Percentiles rank a stretch among this genome's conserved stretches.
These are phyloP conservation scores for Cryptus armator DNA, from an alignment of 2,888 invertebrate species.

Conservation along the genomic window DNA sequence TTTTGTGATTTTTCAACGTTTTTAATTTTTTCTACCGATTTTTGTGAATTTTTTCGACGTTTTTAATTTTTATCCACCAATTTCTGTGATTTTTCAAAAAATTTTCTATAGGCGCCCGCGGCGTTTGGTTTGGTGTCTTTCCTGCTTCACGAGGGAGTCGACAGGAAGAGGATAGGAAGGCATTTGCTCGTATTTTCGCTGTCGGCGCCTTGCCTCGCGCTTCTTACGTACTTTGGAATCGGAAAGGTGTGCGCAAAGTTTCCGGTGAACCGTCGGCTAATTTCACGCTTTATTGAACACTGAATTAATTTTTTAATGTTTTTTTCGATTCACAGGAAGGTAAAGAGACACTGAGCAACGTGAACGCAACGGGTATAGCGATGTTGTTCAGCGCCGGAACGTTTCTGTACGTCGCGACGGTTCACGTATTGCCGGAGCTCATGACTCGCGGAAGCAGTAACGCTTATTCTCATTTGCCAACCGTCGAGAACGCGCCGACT, in stretches of 20 bases:
- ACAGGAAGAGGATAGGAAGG: conserved; percentile 93
- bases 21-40: background rate
- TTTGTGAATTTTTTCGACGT: background rate
- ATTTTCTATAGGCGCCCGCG: conserved; percentile 92
- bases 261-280: background rate
- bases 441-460: conserved; percentile 87
- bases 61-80: background rate
- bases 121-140: conserved; percentile 99
- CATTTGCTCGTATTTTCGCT: conserved; percentile 97
- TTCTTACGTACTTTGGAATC: conserved; percentile 97
- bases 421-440: conserved; percentile 98
- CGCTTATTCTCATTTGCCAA: conserved; percentile 85
- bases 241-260: conserved; percentile 87
- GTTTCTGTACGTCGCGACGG: conserved; percentile 99
- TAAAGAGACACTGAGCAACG: conserved; percentile 94
- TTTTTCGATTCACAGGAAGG: conserved; percentile 89
- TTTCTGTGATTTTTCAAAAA: background rate
- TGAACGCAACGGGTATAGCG: conserved; percentile 97
- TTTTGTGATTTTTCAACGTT: conserved; percentile 11
- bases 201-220: conserved; percentile 95
- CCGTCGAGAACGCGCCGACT: conserved; percentile 79
- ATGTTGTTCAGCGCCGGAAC: conserved; percentile 99
- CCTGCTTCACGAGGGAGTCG: conserved; percentile 97
- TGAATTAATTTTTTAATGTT: conserved; percentile 30
- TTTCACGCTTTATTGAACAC: conserved; percentile 38